Evolutionary conservation across 2,113 vertebrate genomes (phyloP).

Genomic region (Cynopterus brachyotis): DNA sequence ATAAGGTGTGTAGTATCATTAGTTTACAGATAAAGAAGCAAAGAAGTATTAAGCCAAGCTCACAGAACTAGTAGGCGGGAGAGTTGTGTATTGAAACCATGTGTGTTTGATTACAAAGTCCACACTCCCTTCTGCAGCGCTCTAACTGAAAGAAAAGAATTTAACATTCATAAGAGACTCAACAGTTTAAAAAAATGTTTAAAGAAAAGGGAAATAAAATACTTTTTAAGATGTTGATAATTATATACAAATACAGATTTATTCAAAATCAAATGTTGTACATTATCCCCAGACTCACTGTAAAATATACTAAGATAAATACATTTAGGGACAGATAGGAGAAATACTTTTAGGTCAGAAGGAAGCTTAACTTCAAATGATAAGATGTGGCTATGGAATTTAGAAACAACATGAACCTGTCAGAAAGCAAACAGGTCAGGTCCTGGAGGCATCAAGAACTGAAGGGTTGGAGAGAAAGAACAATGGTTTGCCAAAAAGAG

Average conservation of each 20-base stretch:
- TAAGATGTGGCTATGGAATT: neutral
- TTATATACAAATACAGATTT: neutral
- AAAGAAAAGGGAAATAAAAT: neutral
- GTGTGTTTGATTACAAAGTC: neutral
- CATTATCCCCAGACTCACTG: neutral
- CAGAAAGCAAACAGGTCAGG: neutral
- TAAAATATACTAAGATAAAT: neutral
- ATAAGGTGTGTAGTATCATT: neutral
- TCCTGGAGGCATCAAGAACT: neutral
- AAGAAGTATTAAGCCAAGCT: neutral
- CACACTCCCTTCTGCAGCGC: neutral
- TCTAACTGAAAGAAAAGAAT: neutral
- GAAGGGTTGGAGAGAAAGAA: neutral
- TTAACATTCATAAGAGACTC: slow-evolving; percentile 15
- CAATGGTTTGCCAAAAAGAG: neutral
- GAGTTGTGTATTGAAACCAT: neutral
- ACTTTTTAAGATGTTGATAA: neutral
- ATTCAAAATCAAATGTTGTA: neutral
- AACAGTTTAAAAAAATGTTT: slow-evolving; percentile 14
- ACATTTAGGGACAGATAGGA: neutral
- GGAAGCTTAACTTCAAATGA: slow-evolving; percentile 17
- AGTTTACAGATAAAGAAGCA: neutral
- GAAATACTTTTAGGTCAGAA: neutral
- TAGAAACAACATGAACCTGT: neutral
- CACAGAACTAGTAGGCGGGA: neutral